Evolutionary conservation across 2,797 vertebrate genomes (phyloP).

Genomic region (Sebastes matsubarae): DNA sequence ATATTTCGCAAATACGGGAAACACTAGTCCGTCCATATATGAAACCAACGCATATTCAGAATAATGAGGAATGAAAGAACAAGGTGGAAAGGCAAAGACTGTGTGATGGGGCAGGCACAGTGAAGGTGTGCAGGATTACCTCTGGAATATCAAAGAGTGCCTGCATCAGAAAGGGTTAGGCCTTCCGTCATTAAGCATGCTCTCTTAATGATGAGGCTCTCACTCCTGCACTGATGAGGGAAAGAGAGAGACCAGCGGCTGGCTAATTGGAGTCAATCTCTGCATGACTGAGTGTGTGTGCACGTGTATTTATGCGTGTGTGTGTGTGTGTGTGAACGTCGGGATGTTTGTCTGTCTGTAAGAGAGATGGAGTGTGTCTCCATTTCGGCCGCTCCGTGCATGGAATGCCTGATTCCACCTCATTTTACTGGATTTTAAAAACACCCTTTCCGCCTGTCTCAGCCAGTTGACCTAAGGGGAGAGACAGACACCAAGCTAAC

Average conservation of each 20-base stretch:
- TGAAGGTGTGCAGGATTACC: constrained; percentile 63
- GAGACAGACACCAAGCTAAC: constrained; percentile 63
- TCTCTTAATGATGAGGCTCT: constrained; percentile 78
- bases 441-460: constrained; percentile 38
- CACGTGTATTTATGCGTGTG: background rate
- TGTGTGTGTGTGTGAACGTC: background rate
- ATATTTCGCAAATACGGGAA: background rate
- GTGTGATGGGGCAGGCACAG: constrained; percentile 9
- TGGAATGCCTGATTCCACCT: constrained; percentile 60
- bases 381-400: constrained; percentile 18
- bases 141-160: constrained; percentile 76
- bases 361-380: constrained; percentile 17
- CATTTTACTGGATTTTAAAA: constrained; percentile 64
- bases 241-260: constrained; percentile 58
- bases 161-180: constrained; percentile 62
- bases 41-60: background rate
- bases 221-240: constrained; percentile 66
- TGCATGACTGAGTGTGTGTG: constrained; percentile 49
- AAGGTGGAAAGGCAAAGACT: constrained; percentile 10
- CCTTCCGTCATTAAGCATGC: constrained; percentile 66
- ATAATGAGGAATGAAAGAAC: constrained; percentile 22
- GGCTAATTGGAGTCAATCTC: constrained; percentile 76
- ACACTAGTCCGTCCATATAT: background rate
- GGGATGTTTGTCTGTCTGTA: constrained; percentile 14
- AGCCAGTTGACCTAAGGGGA: constrained; percentile 57